phyloP scores from a whole-genome alignment of 2,888 invertebrate species.

The Dusona sp. region DNA sequence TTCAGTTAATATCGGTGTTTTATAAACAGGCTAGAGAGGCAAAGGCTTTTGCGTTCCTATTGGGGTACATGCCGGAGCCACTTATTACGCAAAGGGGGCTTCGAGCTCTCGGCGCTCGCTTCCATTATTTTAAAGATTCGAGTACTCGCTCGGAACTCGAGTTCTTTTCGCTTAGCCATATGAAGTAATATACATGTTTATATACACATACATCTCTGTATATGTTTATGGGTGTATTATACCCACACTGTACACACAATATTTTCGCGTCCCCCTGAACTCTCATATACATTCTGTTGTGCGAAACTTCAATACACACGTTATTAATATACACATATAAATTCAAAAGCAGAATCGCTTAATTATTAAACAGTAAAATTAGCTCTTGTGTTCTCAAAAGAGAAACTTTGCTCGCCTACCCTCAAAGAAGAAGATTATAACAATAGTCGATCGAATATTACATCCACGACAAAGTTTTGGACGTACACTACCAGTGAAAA shows the following conservation, averaged over 20 bases:
- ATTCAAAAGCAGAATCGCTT: conserved; percentile 26
- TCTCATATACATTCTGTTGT: conserved; percentile 11
- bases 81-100: conserved; percentile 60
- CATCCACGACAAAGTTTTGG: background rate
- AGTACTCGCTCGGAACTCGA: conserved; percentile 67
- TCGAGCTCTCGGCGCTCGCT: conserved; percentile 61
- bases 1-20: conserved; percentile 78
- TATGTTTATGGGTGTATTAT: background rate
- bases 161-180: conserved; percentile 52
- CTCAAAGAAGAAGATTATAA: conserved; percentile 3
- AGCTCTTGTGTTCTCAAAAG: conserved; percentile 14
- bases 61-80: conserved; percentile 38
- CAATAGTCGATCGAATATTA: conserved; percentile 32
- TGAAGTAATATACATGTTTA: conserved; percentile 30
- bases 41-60: conserved; percentile 42
- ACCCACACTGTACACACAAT: conserved; percentile 39
- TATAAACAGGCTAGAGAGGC: conserved; percentile 72
- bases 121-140: conserved; percentile 80
- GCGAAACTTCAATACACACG: conserved; percentile 6
- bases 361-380: conserved; percentile 53
- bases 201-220: background rate
- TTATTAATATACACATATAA: conserved; percentile 11
- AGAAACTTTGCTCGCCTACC: conserved; percentile 7
- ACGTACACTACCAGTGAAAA: background rate
- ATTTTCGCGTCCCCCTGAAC: conserved; percentile 32